phyloP scores from a whole-genome alignment of 2,888 invertebrate genomes.

The Ceramica pisi region DNA sequence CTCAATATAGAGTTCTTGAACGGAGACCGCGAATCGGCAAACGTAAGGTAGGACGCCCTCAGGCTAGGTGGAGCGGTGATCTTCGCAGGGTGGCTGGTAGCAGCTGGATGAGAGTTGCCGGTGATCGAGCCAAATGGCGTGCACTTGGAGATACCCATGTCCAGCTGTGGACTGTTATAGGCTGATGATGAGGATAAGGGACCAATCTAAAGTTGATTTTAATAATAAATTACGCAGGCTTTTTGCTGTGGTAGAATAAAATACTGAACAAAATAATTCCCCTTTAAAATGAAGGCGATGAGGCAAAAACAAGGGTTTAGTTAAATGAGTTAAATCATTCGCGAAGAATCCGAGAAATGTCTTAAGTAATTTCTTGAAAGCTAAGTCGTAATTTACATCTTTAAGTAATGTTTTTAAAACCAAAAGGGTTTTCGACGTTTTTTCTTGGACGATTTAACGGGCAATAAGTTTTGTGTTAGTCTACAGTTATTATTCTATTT shows the following conservation, averaged over 20 bases:
- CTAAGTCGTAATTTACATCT: conserved; percentile 24
- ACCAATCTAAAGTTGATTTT: not conserved
- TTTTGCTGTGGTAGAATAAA: not conserved
- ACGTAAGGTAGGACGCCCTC: no score
- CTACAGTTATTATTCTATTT: no score
- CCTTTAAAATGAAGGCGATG: conserved; percentile 1
- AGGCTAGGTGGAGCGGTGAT: no score
- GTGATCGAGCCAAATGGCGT: no score
- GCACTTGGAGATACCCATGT: no score
- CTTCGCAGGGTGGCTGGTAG: no score
- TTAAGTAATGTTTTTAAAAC: conserved; percentile 11
- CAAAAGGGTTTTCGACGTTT: conserved; percentile 16
- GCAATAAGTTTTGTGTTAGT: not conserved
- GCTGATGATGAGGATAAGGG: no score
- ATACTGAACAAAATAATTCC: not conserved
- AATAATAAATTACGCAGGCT: not conserved
- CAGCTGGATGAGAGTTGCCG: no score
- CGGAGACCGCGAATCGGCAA: no score
- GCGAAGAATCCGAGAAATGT: conserved; percentile 6
- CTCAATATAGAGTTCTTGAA: no score
- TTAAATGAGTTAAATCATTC: conserved; percentile 29
- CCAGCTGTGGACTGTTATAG: no score
- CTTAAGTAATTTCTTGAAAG: conserved; percentile 47
- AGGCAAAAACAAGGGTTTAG: conserved; percentile 18
- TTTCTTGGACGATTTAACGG: not conserved